Conservation (phyloP, 1,140 invertebrate genomes). For the Lordiphosa collinella region DNA sequence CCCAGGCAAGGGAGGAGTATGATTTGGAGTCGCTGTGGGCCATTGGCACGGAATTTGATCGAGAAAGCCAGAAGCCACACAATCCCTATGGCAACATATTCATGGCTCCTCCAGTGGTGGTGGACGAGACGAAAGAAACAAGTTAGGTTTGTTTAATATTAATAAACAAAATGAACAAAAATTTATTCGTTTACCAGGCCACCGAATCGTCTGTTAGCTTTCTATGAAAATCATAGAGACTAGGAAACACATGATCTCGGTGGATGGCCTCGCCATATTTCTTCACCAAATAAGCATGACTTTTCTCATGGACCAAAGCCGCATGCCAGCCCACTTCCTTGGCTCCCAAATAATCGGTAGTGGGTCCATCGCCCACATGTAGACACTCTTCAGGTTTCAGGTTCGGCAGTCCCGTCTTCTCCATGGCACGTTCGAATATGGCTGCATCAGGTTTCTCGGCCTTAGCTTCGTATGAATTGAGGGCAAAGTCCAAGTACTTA, state of each 20-base stretch:
- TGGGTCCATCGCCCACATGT: constrained; percentile 89
- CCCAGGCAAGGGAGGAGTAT: constrained; percentile 85
- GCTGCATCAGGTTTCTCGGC: constrained; percentile 86
- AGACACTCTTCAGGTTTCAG: constrained; percentile 84
- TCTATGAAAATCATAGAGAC: constrained; percentile 78
- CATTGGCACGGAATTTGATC: constrained; percentile 90
- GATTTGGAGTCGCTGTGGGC: constrained; percentile 96
- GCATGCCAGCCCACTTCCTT: constrained; percentile 87
- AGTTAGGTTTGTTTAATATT: not conserved
- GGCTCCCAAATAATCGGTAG: constrained; percentile 89
- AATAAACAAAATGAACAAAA: constrained; percentile 12
- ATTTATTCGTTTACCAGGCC: constrained; percentile 47
- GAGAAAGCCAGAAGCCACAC: constrained; percentile 83
- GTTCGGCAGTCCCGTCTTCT: constrained; percentile 70
- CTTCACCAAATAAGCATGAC: constrained; percentile 48
- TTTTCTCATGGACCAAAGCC: constrained; percentile 81
- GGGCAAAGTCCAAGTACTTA: constrained; percentile 88
- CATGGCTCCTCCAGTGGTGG: constrained; percentile 13
- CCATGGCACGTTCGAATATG: constrained; percentile 88
- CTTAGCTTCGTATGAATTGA: constrained; percentile 88
- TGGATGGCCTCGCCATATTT: constrained; percentile 71
- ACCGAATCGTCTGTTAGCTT: constrained; percentile 62
- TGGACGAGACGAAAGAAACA: constrained; percentile 4
- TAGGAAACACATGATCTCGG: constrained; percentile 60
- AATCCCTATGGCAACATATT: constrained; percentile 78